Evolutionary conservation across 2,888 invertebrate species (phyloP).

Genomic region (Cosmopolites sordidus): DNA sequence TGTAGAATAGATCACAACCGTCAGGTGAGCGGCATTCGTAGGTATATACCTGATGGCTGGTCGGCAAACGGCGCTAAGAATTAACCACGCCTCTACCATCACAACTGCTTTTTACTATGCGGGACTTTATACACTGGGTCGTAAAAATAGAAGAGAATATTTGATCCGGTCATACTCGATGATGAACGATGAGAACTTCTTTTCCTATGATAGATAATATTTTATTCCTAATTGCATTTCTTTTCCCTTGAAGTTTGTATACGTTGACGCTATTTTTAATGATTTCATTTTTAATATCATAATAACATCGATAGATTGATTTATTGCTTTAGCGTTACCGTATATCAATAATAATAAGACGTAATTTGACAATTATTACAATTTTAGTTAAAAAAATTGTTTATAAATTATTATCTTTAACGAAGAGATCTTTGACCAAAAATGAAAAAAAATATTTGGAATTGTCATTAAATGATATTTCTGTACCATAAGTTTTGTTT

Average conservation of each 20-base stretch:
- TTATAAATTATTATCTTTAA: no score
- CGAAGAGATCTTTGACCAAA: no score
- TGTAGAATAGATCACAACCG: slow-evolving; percentile 43
- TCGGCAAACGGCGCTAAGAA: slow-evolving; percentile 41
- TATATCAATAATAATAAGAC: no score
- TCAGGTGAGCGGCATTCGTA: slow-evolving; percentile 40
- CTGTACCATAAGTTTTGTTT: no score
- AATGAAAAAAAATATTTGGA: no score
- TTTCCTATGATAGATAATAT: background rate
- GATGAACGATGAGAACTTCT: background rate
- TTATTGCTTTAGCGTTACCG: no score
- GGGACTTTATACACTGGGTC: slow-evolving; percentile 14
- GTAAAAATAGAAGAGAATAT: background rate
- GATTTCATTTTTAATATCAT: background rate
- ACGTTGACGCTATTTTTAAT: background rate
- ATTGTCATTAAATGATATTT: no score
- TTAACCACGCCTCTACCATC: slow-evolving; percentile 40
- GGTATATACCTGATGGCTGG: slow-evolving; percentile 35
- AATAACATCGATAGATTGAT: no score
- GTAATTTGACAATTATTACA: no score
- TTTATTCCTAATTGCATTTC: background rate
- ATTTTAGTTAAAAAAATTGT: no score
- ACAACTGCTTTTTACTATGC: slow-evolving; percentile 27
- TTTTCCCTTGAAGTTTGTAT: background rate
- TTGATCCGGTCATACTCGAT: background rate